Evolutionary conservation across 2,888 invertebrate genomes (phyloP).

Genomic region (Dynastes maya): DNA sequence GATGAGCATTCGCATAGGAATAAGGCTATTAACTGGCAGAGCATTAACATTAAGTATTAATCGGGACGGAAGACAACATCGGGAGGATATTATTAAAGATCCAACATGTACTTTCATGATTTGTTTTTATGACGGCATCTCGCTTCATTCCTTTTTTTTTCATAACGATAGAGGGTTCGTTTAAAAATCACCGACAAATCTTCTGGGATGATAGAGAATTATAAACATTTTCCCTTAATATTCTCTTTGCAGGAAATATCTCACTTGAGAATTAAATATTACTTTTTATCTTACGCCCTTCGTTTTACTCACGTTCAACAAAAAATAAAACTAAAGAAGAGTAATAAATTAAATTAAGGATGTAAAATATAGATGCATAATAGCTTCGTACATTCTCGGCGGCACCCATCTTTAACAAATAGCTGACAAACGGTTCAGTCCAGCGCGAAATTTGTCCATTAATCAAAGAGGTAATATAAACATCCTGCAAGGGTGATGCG

Average conservation of each 20-base stretch:
- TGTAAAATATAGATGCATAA: constrained; percentile 26
- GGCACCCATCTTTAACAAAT: constrained; percentile 55
- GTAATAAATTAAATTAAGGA: constrained; percentile 30
- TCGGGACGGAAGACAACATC: constrained; percentile 62
- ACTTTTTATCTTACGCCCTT: neutral
- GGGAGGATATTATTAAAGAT: constrained; percentile 60
- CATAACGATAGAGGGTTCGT: neutral
- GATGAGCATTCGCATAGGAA: constrained; percentile 62
- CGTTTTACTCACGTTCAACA: no score
- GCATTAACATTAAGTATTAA: constrained; percentile 66
- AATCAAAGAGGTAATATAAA: constrained; percentile 62
- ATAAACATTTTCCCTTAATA: no score
- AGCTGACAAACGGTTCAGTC: constrained; percentile 59
- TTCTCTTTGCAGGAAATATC: no score
- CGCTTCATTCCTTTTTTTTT: neutral
- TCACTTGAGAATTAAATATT: no score
- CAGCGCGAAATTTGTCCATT: constrained; percentile 59
- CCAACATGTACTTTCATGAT: constrained; percentile 53
- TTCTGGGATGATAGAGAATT: no score
- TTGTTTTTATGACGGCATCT: constrained; percentile 3
- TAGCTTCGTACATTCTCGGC: constrained; percentile 38
- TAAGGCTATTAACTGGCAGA: constrained; percentile 62
- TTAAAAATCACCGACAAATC: no score
- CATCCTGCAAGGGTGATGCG: constrained; percentile 60
- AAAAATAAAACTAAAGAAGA: neutral